Evolutionary conservation across 2,888 invertebrate genomes (phyloP), one percentile per base, ranked within the genome.

Genomic region (Megastigmus dorsalis): DNA sequence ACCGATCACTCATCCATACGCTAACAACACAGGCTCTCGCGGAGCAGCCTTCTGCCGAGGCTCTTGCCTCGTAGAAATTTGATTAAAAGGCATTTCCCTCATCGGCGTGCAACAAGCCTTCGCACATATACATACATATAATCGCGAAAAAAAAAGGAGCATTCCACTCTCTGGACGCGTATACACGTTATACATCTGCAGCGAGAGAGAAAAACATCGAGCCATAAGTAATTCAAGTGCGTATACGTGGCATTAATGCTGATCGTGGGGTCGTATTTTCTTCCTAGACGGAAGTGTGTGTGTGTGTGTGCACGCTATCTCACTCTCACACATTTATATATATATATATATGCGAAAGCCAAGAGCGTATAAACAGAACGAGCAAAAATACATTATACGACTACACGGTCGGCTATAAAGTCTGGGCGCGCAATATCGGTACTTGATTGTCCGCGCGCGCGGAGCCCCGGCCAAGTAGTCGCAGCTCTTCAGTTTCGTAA

Each of bases 181-280:
- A n/a, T n/a, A n/a, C n/a, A n/a, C n/a, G n/a, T n/a, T n/a, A n/a
- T n/a, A n/a, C n/a, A n/a, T n/a, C n/a, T n/a, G n/a, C n/a, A n/a
- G n/a, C n/a, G n/a, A n/a, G n/a, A n/a, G 50, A 50, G 26, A 50
- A 55, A 55, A 33, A 54, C 55, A 30, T 18, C 30, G 45, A 6
- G 20, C 26, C 1, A 23, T 9, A 43, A 62, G 60, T 41, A 36
- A 33, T 63, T 52, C 52, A 13, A 20, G 52, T 33, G 18, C 63
- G 4, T 30, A 45, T 45, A 9, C 13, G 30, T 23, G 28, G 52
- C 52, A 52, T 52, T 38, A 43, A 41, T 20, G 59, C 23, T 26
- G 23, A n/a, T 13, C 38, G 26, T n/a, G 38, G 26, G 23, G 36
- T 50, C 63, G 63, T 63, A 63, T 63, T 63, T 63, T 63, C 63